Conservation (phyloP, 1,140 invertebrate species). For the Chionoecetes opilio region DNA sequence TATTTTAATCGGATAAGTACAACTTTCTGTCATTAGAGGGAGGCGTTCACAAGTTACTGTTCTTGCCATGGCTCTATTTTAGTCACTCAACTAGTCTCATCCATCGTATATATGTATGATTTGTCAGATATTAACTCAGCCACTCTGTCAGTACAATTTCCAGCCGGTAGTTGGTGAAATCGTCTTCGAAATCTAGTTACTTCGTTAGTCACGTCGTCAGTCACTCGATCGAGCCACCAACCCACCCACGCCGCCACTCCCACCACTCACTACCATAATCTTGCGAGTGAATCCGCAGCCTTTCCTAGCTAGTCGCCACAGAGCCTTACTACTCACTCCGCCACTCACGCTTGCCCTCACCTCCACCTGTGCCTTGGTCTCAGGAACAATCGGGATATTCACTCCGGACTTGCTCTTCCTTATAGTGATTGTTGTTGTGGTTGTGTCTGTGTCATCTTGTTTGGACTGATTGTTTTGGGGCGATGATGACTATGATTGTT, state of each 20-base stretch:
- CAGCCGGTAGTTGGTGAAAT: not conserved
- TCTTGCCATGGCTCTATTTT: not conserved
- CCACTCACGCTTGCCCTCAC: not conserved
- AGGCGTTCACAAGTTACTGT: not conserved
- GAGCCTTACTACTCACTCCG: not conserved
- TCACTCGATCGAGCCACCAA: not conserved
- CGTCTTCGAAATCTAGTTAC: not conserved
- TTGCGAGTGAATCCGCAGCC: constrained; percentile 11
- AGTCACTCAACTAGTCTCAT: not conserved
- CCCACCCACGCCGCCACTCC: not conserved
- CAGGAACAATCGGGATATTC: not conserved
- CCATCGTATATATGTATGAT: too few species aligned
- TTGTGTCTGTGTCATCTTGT: constrained; percentile 29
- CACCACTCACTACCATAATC: not conserved
- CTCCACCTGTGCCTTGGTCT: not conserved
- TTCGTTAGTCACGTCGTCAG: not conserved
- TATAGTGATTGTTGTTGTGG: not conserved
- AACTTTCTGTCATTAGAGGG: not conserved
- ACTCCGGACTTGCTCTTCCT: not conserved
- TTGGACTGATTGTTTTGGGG: constrained; percentile 19
- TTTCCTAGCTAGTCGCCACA: not conserved
- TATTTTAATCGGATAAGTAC: not conserved
- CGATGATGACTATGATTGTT: not conserved
- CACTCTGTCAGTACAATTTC: not conserved
- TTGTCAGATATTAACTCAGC: not conserved